Evolutionary conservation across 2,797 vertebrate species (phyloP).

Genomic region (Sorex maritimensis): DNA sequence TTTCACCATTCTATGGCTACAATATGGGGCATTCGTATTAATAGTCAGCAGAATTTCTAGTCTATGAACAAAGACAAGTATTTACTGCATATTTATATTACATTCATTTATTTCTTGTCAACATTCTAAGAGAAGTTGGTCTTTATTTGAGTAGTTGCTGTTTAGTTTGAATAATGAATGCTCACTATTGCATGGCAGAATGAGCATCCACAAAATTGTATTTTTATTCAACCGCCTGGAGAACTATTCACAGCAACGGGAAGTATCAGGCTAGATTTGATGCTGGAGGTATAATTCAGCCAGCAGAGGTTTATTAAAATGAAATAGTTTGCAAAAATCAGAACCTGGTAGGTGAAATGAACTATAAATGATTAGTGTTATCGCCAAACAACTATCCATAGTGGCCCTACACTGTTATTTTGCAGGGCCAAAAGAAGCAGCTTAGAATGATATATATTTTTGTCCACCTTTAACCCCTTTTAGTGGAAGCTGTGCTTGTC

Average conservation of each 20-base stretch:
- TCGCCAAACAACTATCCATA: conserved; percentile 39
- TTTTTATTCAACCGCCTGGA: conserved; percentile 55
- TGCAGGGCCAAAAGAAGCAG: conserved; percentile 69
- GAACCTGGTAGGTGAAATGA: conserved; percentile 64
- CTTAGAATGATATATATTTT: conserved; percentile 82
- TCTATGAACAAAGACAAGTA: conserved; percentile 82
- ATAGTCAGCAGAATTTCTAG: conserved; percentile 78
- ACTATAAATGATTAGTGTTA: conserved; percentile 65
- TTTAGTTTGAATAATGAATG: conserved; percentile 81
- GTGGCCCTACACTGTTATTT: conserved; percentile 63
- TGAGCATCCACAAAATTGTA: conserved; percentile 42
- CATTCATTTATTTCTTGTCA: conserved; percentile 83
- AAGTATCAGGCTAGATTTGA: neutral
- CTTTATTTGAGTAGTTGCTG: conserved; percentile 71
- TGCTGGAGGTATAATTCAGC: neutral
- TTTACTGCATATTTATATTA: conserved; percentile 83
- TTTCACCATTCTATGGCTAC: conserved; percentile 12
- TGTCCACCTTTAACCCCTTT: conserved; percentile 83
- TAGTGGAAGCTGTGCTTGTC: conserved; percentile 78
- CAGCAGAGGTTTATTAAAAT: conserved; percentile 71
- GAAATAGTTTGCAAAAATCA: conserved; percentile 63
- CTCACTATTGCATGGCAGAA: conserved; percentile 49
- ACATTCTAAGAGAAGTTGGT: conserved; percentile 77
- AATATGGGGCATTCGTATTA: conserved; percentile 62
- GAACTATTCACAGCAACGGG: conserved; percentile 31